Conservation (phyloP, 1,140 invertebrate genomes). For the Habropoda laboriosa region DNA sequence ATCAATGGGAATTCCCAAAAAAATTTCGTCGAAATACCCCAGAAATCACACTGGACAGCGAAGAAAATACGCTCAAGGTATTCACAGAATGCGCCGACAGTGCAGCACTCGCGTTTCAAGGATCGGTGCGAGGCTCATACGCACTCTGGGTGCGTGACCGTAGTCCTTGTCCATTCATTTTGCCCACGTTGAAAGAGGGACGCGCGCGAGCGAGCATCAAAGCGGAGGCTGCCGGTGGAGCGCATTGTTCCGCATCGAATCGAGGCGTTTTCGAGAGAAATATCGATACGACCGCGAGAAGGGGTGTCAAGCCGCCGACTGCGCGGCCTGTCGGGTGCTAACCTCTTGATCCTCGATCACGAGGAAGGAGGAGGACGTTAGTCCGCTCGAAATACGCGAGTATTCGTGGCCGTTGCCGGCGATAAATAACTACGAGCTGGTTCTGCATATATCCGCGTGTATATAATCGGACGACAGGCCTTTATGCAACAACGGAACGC, state of each 20-base stretch:
- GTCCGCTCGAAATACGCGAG: conserved; percentile 32
- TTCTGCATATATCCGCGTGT: conserved; percentile 44
- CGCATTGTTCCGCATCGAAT: conserved; percentile 52
- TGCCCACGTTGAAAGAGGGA: neutral
- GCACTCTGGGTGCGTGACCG: neutral
- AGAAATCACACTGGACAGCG: neutral
- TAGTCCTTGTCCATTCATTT: conserved; percentile 19
- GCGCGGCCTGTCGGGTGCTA: conserved; percentile 46
- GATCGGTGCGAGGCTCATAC: neutral
- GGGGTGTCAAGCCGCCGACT: conserved; percentile 38
- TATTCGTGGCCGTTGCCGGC: conserved; percentile 16
- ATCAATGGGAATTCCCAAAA: too few species aligned
- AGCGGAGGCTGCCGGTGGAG: neutral
- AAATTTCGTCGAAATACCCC: too few species aligned
- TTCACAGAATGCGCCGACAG: neutral
- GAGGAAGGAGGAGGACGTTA: conserved; percentile 16
- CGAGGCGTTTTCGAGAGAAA: conserved; percentile 47
- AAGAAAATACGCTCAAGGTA: too few species aligned
- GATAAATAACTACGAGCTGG: conserved; percentile 60
- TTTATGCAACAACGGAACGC: conserved; percentile 23
- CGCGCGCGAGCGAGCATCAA: neutral
- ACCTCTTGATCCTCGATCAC: conserved; percentile 54
- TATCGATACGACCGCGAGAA: conserved; percentile 40
- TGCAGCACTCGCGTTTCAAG: neutral
- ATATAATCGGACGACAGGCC: conserved; percentile 29